Percentiles rank a stretch among this genome's conserved stretches.
These are phyloP conservation scores for Halichondria panicea DNA, from an alignment of 37 sponge, comb jelly and placozoan species.

Conservation along the genomic window DNA sequence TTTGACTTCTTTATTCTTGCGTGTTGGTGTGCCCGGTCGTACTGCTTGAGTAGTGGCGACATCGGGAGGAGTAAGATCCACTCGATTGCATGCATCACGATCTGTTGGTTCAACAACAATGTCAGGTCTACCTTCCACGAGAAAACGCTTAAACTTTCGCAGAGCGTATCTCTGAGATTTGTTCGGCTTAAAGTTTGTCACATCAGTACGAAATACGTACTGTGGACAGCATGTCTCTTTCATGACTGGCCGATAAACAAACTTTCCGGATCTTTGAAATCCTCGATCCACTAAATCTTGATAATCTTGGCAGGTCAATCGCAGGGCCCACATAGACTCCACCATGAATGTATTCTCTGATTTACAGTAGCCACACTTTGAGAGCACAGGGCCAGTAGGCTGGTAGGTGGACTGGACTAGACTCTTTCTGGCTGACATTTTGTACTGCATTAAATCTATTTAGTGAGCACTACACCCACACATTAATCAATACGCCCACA, in stretches of 20 bases:
- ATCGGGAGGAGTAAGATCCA: neutral
- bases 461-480: too few relatives aligned
- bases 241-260: slow-evolving; percentile 64
- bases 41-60: neutral
- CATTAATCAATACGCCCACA: too few relatives aligned
- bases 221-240: slow-evolving; percentile 68
- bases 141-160: slow-evolving; percentile 46
- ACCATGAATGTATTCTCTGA: slow-evolving; percentile 33
- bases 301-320: slow-evolving; percentile 46
- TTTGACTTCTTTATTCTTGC: slow-evolving; percentile 4
- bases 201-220: slow-evolving; percentile 63
- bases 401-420: slow-evolving; percentile 52
- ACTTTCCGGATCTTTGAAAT: slow-evolving; percentile 72
- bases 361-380: slow-evolving; percentile 74
- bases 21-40: neutral
- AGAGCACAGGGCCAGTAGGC: slow-evolving; percentile 34
- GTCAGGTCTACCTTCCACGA: slow-evolving; percentile 19
- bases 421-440: slow-evolving; percentile 22
- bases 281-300: slow-evolving; percentile 71
- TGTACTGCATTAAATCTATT: too few relatives aligned
- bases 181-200: slow-evolving; percentile 36
- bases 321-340: slow-evolving; percentile 44
- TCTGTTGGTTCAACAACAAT: neutral
- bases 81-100: neutral
- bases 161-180: slow-evolving; percentile 58